Evolutionary conservation across 2,797 vertebrate species (phyloP).

Genomic region (Menidia menidia): DNA sequence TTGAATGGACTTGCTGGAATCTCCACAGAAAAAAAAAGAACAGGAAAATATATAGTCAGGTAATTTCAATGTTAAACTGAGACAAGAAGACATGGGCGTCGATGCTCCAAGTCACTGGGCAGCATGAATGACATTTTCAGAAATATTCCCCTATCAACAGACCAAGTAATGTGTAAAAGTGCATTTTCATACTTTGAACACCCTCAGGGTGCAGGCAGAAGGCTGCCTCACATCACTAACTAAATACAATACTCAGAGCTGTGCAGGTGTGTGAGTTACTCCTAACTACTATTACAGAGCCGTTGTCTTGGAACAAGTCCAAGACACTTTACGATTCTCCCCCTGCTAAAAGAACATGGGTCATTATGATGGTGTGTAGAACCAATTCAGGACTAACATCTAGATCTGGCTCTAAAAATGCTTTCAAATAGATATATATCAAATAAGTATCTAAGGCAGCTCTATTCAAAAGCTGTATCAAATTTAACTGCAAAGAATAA

Average conservation of each 20-base stretch:
- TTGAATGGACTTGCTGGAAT: neutral
- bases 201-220: neutral
- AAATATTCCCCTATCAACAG: conserved; percentile 15
- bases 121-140: neutral
- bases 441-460: conserved; percentile 8
- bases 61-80: no score
- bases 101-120: neutral
- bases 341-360: conserved; percentile 22
- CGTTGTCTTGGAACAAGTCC: conserved; percentile 1
- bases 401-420: conserved; percentile 10
- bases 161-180: conserved; percentile 15
- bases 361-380: conserved; percentile 16
- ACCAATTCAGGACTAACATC: conserved; percentile 9
- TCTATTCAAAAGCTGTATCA: conserved; percentile 25
- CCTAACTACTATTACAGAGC: conserved; percentile 5
- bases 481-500: conserved; percentile 24
- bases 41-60: neutral
- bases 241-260: conserved; percentile 3
- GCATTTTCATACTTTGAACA: neutral
- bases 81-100: neutral
- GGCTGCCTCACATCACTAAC: neutral
- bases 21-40: neutral
- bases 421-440: conserved; percentile 14
- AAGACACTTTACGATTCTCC: conserved; percentile 4
- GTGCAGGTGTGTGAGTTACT: conserved; percentile 4